These are phyloP conservation scores for Liolophura sinensis DNA, from an alignment of 1,140 invertebrate species.

Conservation along the genomic window DNA sequence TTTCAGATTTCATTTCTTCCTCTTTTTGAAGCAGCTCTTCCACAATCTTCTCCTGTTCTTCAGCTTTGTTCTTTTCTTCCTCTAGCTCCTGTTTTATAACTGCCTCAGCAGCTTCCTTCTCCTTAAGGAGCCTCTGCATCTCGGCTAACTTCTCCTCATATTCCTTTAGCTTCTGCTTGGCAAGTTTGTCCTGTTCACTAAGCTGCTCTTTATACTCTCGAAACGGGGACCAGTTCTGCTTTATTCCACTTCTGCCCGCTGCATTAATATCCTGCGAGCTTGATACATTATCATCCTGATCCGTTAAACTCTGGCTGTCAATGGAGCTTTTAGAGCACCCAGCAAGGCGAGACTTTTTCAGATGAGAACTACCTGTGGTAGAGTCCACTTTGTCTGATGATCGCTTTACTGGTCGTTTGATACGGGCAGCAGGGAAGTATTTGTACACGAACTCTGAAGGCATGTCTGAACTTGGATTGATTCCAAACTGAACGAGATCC, in stretches of 20 bases:
- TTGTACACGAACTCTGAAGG: constrained; percentile 43
- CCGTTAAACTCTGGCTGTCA: constrained; percentile 2
- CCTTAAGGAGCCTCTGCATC: constrained; percentile 65
- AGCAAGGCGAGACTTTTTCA: background rate
- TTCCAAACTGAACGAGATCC: constrained; percentile 48
- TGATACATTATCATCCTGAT: constrained; percentile 2
- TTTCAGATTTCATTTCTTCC: constrained; percentile 26
- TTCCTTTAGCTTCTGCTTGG: constrained; percentile 29
- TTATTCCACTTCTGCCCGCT: constrained; percentile 4
- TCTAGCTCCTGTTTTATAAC: constrained; percentile 35
- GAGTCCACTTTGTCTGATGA: constrained; percentile 17
- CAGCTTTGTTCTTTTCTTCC: constrained; percentile 36
- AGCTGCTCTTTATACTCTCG: constrained; percentile 26
- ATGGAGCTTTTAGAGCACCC: background rate
- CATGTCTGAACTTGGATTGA: constrained; percentile 24
- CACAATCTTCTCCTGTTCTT: constrained; percentile 16
- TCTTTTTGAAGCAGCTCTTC: constrained; percentile 36
- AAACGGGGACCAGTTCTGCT: constrained; percentile 27
- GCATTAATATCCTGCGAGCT: background rate
- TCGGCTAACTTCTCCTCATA: constrained; percentile 35
- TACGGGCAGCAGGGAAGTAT: constrained; percentile 36
- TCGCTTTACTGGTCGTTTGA: constrained; percentile 22
- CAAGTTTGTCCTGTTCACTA: constrained; percentile 24
- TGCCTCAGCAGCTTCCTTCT: constrained; percentile 41
- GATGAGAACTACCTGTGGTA: background rate